A percentile compares a stretch with the other conserved stretches of the same genome.
Evolutionary conservation across 2,797 vertebrate genomes (phyloP).

Genomic region (Triplophysa yarkandensis): DNA sequence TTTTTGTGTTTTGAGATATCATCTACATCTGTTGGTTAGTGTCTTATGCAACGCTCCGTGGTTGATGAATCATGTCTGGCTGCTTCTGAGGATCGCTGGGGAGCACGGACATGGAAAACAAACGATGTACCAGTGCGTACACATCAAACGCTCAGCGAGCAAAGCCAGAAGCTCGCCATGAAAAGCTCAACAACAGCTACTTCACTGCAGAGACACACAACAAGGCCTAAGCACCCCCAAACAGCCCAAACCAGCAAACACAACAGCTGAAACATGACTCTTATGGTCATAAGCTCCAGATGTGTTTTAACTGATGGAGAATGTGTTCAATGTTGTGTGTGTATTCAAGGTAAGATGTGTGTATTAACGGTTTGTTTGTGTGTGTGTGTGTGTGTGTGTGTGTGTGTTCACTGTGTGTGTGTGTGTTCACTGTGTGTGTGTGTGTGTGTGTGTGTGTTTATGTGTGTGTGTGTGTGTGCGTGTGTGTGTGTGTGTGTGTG

Average conservation of each 20-base stretch:
- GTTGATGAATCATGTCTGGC: constrained; percentile 39
- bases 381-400: no score
- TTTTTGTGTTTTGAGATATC: constrained; percentile 46
- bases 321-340: no score
- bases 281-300: constrained; percentile 47
- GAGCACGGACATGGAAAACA: constrained; percentile 43
- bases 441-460: no score
- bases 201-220: constrained; percentile 33
- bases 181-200: constrained; percentile 59
- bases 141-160: constrained; percentile 40
- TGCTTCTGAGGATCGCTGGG: constrained; percentile 26
- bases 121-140: constrained; percentile 31
- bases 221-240: constrained; percentile 44
- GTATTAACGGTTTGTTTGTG: no score
- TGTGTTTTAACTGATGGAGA: no score
- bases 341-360: no score
- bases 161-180: constrained; percentile 9
- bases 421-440: no score
- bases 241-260: constrained; percentile 51
- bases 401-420: no score
- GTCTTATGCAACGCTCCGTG: constrained; percentile 19
- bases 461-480: no score
- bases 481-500: no score
- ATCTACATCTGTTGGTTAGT: constrained; percentile 39
- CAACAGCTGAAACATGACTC: constrained; percentile 37